Evolutionary conservation across 2,888 invertebrate species (phyloP).

Genomic region (Himalopsyche japonica): DNA sequence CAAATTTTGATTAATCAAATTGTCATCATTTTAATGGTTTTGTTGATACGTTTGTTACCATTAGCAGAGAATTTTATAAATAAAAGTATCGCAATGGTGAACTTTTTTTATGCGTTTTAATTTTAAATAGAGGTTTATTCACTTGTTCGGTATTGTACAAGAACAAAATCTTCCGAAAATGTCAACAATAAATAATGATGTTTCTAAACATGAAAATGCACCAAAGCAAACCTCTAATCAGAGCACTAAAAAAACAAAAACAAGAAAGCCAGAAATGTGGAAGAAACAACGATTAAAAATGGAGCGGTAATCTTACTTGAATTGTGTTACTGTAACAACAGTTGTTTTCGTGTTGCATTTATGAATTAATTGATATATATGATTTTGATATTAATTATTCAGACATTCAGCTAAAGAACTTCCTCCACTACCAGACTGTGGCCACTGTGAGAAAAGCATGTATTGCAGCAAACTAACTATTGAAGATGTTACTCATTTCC

Average conservation of each 20-base stretch:
- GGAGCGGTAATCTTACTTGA: neutral
- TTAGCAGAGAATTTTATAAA: too few relatives aligned
- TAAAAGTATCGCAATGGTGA: too few relatives aligned
- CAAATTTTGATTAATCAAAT: too few relatives aligned
- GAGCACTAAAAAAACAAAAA: conserved; percentile 5
- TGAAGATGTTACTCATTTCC: conserved; percentile 20
- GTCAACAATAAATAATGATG: neutral
- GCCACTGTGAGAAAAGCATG: conserved; percentile 26
- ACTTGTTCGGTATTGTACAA: neutral
- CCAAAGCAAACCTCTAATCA: neutral
- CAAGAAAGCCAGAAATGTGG: conserved; percentile 1
- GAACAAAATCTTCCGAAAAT: neutral
- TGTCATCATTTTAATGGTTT: too few relatives aligned
- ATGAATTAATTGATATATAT: neutral
- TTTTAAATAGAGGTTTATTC: neutral
- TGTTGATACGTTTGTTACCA: too few relatives aligned
- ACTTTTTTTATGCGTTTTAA: neutral
- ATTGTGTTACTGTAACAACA: neutral
- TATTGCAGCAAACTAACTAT: conserved; percentile 3
- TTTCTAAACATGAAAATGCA: neutral
- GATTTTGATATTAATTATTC: neutral
- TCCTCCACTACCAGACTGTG: conserved; percentile 15
- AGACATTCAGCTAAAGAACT: conserved; percentile 14
- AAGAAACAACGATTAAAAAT: conserved; percentile 13
- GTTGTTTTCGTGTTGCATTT: too few relatives aligned